These are phyloP conservation scores for Anomalospiza imberbis DNA, from an alignment of 2,797 vertebrate genomes.

Conservation along the genomic window DNA sequence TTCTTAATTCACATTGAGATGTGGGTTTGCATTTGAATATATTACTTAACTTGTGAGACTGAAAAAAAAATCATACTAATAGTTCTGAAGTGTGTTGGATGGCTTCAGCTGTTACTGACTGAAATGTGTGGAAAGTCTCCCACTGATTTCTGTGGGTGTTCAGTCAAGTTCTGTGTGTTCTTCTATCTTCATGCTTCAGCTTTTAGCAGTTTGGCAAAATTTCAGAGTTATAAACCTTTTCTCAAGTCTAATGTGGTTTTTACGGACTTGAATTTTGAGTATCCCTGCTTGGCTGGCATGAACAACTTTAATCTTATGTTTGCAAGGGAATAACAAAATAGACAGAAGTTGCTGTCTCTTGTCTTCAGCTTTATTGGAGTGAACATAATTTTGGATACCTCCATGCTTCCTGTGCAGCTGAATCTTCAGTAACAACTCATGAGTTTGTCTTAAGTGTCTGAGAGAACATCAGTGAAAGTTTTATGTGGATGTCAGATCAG, in stretches of 20 bases:
- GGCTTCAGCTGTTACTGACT: background rate
- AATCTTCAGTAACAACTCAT: background rate
- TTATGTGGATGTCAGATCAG: background rate
- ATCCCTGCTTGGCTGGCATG: background rate
- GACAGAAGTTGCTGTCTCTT: background rate
- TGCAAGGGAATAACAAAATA: background rate
- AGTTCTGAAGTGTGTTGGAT: background rate
- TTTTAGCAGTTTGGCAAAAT: conserved; percentile 4
- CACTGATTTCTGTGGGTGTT: background rate
- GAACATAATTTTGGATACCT: background rate
- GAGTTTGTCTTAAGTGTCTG: background rate
- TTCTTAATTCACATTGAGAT: background rate
- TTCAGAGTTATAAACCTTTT: background rate
- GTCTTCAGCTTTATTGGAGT: background rate
- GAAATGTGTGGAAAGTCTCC: background rate
- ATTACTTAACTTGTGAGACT: background rate
- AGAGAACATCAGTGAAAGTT: background rate
- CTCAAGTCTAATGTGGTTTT: background rate
- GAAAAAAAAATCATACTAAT: background rate
- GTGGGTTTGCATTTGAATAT: background rate
- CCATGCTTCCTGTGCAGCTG: background rate
- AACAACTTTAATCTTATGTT: background rate
- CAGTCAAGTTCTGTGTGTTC: background rate
- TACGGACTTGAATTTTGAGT: background rate
- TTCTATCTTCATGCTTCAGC: background rate